phyloP scores from a whole-genome alignment of 2,113 vertebrate species.

The Lophotis ruficrista region DNA sequence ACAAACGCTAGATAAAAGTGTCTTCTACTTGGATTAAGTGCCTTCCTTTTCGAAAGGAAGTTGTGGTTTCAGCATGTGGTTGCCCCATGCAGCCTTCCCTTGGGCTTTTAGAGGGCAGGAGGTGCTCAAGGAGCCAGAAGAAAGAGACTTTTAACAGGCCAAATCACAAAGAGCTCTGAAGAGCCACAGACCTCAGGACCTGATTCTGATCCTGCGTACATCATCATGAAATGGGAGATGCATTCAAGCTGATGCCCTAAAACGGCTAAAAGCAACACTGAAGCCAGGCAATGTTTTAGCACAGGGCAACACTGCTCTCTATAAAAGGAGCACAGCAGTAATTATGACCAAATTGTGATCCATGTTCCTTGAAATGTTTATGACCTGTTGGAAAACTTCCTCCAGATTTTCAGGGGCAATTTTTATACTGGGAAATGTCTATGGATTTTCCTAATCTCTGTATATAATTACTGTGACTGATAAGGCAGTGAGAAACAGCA shows the following conservation, averaged over 20 bases:
- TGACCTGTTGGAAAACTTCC: neutral
- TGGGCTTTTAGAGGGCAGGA: neutral
- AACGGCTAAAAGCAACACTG: neutral
- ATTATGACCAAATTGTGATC: neutral
- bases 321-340: neutral
- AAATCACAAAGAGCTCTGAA: neutral
- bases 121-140: neutral
- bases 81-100: neutral
- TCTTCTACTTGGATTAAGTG: neutral
- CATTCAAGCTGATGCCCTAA: neutral
- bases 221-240: neutral
- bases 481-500: neutral
- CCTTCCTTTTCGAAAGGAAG: neutral
- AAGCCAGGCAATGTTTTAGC: neutral
- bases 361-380: conserved; percentile 2
- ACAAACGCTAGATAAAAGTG: neutral
- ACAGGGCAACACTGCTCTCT: neutral
- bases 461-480: neutral
- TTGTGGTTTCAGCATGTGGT: neutral
- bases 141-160: neutral
- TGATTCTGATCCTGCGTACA: neutral
- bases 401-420: neutral
- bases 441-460: neutral
- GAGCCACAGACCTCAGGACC: neutral
- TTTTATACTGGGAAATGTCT: neutral